Percentiles rank a stretch among this genome's conserved stretches.
Conservation (phyloP, 2,113 vertebrate genomes). For the Columba janthina region DNA sequence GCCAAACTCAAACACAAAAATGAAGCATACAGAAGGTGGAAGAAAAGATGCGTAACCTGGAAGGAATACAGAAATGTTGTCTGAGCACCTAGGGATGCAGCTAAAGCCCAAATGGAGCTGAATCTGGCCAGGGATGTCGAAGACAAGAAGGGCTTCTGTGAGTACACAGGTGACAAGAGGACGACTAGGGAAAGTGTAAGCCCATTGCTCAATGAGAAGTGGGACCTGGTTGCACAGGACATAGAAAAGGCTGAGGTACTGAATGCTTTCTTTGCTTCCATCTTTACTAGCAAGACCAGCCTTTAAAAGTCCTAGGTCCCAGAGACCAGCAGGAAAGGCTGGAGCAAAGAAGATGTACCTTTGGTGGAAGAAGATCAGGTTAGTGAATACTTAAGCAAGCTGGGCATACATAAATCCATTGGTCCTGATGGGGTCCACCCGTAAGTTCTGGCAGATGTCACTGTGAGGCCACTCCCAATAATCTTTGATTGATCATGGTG, state of each 20-base stretch:
- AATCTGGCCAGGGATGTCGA: background rate
- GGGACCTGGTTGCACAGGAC: background rate
- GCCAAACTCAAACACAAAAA: background rate
- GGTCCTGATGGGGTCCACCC: background rate
- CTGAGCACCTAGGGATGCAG: background rate
- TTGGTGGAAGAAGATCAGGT: background rate
- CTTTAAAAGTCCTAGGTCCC: background rate
- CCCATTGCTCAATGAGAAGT: background rate
- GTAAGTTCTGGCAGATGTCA: background rate
- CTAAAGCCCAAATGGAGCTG: background rate
- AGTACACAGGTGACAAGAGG: background rate
- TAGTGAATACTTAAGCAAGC: background rate
- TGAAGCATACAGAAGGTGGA: background rate
- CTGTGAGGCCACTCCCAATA: too few species aligned
- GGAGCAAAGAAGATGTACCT: background rate
- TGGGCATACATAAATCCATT: background rate
- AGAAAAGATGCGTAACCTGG: background rate
- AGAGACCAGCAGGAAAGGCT: background rate
- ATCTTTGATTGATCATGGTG: background rate
- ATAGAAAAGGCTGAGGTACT: background rate
- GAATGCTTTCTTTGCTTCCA: background rate
- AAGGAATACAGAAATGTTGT: background rate
- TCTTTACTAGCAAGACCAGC: background rate
- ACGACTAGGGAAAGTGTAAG: background rate
- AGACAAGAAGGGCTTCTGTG: background rate